phyloP scores from a whole-genome alignment of 2,888 invertebrate genomes.

The Caenorhabditis becei region DNA sequence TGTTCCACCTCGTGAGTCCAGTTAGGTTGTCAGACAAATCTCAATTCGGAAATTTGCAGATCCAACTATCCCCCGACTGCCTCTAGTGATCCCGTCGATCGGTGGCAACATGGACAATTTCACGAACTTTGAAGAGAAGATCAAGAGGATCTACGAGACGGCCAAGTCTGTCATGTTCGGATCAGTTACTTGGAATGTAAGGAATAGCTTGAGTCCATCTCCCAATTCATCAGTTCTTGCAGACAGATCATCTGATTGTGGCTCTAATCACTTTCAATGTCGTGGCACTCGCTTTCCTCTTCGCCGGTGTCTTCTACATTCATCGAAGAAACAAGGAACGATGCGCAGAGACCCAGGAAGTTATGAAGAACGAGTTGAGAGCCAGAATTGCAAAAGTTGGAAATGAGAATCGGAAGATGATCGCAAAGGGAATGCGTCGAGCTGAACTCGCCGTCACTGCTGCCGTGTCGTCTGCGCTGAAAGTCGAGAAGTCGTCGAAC shows the following conservation, averaged over 20 bases:
- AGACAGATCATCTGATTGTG: slow-evolving; percentile 61
- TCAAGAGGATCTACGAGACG: slow-evolving; percentile 45
- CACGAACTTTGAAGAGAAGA: slow-evolving; percentile 40
- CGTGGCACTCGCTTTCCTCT: slow-evolving; percentile 24
- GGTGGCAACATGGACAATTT: slow-evolving; percentile 22
- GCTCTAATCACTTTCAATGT: slow-evolving; percentile 48
- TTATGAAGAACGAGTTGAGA: slow-evolving; percentile 36
- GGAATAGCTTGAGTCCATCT: not conserved
- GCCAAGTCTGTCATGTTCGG: slow-evolving; percentile 57
- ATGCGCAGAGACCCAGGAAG: slow-evolving; percentile 26
- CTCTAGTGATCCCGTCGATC: slow-evolving; percentile 21
- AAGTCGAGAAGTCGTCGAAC: slow-evolving; percentile 44
- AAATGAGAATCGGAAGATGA: slow-evolving; percentile 42
- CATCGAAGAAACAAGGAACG: slow-evolving; percentile 46
- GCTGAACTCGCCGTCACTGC: slow-evolving; percentile 61
- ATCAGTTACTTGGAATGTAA: slow-evolving; percentile 51
- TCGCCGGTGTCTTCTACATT: slow-evolving; percentile 41
- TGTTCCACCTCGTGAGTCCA: slow-evolving; percentile 40
- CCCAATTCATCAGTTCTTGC: slow-evolving; percentile 10
- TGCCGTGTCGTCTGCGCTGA: slow-evolving; percentile 45
- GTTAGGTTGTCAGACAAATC: too few relatives aligned
- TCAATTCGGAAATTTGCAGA: slow-evolving; percentile 9
- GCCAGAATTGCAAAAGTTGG: slow-evolving; percentile 37
- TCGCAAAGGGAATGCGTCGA: slow-evolving; percentile 51
- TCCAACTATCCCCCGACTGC: slow-evolving; percentile 34